Evolutionary conservation across 2,113 vertebrate genomes (phyloP), one percentile per base, ranked within the genome.

Genomic region (Lasiurus borealis): DNA sequence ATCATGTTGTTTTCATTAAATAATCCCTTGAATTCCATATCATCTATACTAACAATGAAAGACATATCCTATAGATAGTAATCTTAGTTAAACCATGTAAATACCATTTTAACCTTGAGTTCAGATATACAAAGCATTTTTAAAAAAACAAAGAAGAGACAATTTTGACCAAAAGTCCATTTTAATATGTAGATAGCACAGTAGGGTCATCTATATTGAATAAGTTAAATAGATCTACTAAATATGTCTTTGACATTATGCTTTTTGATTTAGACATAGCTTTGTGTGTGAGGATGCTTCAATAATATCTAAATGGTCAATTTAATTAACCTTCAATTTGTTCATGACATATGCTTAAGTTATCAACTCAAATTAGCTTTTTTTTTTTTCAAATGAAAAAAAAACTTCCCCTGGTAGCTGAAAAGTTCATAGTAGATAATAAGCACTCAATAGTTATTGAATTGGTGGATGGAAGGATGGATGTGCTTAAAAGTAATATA

Each of bases 211-310:
- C 44, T 85, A 21, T 54, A n/a, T 46, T 90, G 19, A 81, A 57
- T 92, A 73, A n/a, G 3, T 4, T 73, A 95, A 87, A 29, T n/a
- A 1, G 5, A 68, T 95, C 91, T 96, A 46, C 36, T 71, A 68
- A 64, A 83, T 69, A 50, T 80, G 6, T 75, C 6, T 69, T 3
- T 5, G 46, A 19, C 15, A 34, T 48, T 72, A 9, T 69, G 27
- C 1, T 78, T 94, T 81, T n/a, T 80, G 12, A 54, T 76, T 82
- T 92, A 96, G 15, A 66, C 14, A 92, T 3, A 82, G 3, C 5
- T 69, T 7, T 94, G 11, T 50, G 34, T 83, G 13, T 3, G 90
- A 95, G 36, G 50, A 50, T 12, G 50, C 11, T 82, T 83, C 62
- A 85, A 73, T 81, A 83, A 40, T 50, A 25, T 57, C 69, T 83